Percentiles rank a stretch among this genome's conserved stretches.
Evolutionary conservation across 2,113 vertebrate species (phyloP).

Genomic region (Lepus timidus): DNA sequence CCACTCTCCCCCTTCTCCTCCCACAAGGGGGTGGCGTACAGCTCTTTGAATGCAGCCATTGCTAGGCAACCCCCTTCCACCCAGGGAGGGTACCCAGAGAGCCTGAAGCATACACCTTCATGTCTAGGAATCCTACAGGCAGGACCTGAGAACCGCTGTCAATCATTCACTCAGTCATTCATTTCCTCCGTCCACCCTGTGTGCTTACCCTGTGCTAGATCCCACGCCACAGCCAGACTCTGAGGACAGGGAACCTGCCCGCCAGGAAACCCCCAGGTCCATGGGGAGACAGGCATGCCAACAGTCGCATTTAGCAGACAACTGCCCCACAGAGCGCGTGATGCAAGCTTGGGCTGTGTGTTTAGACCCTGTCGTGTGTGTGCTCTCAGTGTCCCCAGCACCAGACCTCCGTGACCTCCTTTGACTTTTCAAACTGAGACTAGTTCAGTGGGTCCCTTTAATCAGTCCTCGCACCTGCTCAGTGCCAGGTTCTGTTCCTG

Average conservation of each 20-base stretch:
- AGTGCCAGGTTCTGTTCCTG: neutral
- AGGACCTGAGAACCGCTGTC: neutral
- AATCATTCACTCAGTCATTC: neutral
- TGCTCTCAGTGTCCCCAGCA: neutral
- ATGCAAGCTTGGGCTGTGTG: neutral
- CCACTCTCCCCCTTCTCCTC: neutral
- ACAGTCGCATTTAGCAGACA: neutral
- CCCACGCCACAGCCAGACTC: neutral
- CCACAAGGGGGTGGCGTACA: neutral
- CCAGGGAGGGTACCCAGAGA: neutral
- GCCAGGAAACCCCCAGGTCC: neutral
- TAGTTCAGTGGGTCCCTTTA: neutral
- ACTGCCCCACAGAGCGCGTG: neutral
- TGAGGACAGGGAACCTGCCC: neutral
- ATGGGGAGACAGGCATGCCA: neutral
- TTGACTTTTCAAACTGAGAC: neutral
- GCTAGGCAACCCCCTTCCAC: neutral
- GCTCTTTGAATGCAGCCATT: neutral
- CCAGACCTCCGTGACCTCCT: neutral
- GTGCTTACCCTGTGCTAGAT: neutral
- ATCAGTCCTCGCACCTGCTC: neutral
- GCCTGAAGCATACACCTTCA: constrained; percentile 15
- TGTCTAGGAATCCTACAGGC: neutral
- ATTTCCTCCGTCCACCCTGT: neutral
- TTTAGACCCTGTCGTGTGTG: neutral